A percentile compares a stretch with the other conserved stretches of the same genome.
Evolutionary conservation across 2,888 invertebrate species (phyloP).

Genomic region (Pyrocoelia pectoralis): DNA sequence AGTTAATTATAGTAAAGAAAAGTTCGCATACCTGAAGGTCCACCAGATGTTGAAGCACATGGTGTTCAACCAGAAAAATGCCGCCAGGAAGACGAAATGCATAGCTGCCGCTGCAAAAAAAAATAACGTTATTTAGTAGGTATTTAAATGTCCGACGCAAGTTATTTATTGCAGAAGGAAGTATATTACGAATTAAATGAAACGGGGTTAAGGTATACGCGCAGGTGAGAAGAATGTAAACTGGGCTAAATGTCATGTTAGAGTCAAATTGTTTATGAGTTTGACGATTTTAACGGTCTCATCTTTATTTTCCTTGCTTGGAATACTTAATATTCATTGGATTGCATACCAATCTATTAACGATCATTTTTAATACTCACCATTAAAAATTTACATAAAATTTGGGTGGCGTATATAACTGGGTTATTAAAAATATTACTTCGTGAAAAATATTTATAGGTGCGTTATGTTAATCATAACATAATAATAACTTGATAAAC

Average conservation of each 20-base stretch:
- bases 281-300: too few relatives aligned
- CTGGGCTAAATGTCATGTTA: background rate
- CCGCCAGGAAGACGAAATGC: constrained; percentile 88
- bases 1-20: constrained; percentile 2
- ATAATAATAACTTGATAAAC: too few relatives aligned
- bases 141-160: background rate
- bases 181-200: background rate
- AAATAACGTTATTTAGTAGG: constrained; percentile 28
- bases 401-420: constrained; percentile 6
- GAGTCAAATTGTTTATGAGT: background rate
- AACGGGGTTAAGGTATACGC: background rate
- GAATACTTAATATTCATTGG: too few relatives aligned
- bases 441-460: background rate
- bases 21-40: constrained; percentile 81
- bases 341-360: too few relatives aligned
- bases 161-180: background rate
- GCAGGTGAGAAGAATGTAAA: background rate
- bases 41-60: constrained; percentile 97
- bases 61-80: constrained; percentile 93
- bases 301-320: too few relatives aligned
- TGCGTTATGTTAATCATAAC: too few relatives aligned
- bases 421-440: constrained; percentile 3
- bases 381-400: constrained; percentile 5
- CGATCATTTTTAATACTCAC: too few relatives aligned
- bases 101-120: constrained; percentile 78